phyloP scores from a whole-genome alignment of 2,113 vertebrate genomes.

The Pleuronectes platessa region DNA sequence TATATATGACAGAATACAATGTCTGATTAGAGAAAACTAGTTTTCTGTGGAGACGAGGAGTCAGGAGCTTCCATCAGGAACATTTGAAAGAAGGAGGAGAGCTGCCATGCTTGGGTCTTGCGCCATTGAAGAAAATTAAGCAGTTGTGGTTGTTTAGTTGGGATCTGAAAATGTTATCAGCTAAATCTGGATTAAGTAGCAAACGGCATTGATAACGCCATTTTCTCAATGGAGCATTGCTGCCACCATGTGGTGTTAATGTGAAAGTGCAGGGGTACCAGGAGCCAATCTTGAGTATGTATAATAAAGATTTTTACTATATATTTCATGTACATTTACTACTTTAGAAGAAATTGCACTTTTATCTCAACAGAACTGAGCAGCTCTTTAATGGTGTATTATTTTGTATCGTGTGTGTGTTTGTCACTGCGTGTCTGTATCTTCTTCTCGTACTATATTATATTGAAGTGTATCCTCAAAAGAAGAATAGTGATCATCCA shows the following conservation, averaged over 20 bases:
- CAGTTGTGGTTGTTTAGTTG: not conserved
- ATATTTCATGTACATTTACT: not conserved
- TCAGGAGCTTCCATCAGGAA: constrained; percentile 16
- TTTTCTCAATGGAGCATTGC: constrained; percentile 58
- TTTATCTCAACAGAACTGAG: too few species aligned
- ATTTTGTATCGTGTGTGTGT: too few species aligned
- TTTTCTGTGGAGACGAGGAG: not conserved
- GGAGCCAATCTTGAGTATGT: not conserved
- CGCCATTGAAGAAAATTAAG: not conserved
- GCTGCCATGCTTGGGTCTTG: not conserved
- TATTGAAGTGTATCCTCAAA: not conserved
- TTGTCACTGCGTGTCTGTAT: too few species aligned
- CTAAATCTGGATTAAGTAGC: not conserved
- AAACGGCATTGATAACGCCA: not conserved
- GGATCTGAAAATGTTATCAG: too few species aligned
- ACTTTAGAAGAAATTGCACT: too few species aligned
- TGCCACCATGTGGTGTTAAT: constrained; percentile 62
- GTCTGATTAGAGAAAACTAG: too few species aligned
- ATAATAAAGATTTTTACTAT: not conserved
- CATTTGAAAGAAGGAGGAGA: not conserved
- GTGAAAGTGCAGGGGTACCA: not conserved
- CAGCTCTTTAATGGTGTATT: too few species aligned
- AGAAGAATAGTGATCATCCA: not conserved
- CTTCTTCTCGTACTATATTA: too few species aligned
- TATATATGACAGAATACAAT: not conserved